phyloP scores from a whole-genome alignment of 2,888 invertebrate species.

The Plebejus argus region DNA sequence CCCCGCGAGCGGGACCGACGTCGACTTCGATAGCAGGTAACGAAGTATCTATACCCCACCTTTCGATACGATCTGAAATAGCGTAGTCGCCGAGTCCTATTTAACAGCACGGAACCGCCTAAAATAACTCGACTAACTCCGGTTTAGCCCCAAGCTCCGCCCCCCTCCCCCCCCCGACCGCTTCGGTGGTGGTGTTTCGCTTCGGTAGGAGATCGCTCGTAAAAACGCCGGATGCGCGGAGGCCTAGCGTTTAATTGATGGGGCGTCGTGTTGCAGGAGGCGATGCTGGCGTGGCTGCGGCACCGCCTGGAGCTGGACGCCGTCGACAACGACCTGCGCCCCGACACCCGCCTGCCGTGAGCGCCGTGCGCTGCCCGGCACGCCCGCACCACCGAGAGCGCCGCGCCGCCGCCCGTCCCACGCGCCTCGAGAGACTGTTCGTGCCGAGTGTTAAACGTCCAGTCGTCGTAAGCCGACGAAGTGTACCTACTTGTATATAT shows the following conservation, averaged over 20 bases:
- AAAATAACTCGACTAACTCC: not conserved
- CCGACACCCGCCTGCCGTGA: slow-evolving; percentile 33
- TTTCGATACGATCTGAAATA: not conserved
- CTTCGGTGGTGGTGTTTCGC: not conserved
- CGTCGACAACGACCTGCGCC: slow-evolving; percentile 53
- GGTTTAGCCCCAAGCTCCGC: no score
- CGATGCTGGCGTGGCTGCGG: slow-evolving; percentile 68
- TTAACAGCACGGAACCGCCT: not conserved
- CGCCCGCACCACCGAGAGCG: not conserved
- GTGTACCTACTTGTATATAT: not conserved
- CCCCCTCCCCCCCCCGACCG: not conserved
- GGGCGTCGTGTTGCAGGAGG: slow-evolving; percentile 50
- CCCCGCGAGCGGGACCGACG: no score
- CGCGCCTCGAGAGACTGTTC: not conserved
- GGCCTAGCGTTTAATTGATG: not conserved
- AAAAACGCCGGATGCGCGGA: no score
- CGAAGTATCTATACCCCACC: not conserved
- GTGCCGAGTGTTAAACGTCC: not conserved
- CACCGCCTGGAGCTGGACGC: slow-evolving; percentile 63
- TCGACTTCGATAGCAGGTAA: not conserved
- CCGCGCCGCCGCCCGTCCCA: not conserved
- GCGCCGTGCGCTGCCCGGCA: not conserved
- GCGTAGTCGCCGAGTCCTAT: not conserved
- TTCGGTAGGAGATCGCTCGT: not conserved
- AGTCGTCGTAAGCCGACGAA: not conserved